These are phyloP conservation scores for Monopis laevigella DNA, from an alignment of 2,888 invertebrate species.

Conservation along the genomic window DNA sequence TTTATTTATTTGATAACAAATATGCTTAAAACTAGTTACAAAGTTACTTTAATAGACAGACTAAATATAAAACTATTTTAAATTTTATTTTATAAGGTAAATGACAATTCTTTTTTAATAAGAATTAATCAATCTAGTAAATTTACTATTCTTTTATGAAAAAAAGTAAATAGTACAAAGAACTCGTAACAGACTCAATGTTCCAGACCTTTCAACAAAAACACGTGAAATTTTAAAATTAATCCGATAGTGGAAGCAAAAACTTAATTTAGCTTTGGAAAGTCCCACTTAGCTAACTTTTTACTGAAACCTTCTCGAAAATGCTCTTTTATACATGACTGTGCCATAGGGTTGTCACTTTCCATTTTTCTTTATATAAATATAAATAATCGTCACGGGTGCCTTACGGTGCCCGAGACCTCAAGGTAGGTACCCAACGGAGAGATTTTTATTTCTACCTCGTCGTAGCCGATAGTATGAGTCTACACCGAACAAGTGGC, in stretches of 20 bases:
- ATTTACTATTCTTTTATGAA: neutral
- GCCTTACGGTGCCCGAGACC: no score
- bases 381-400: no score
- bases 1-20: no score
- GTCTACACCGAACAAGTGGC: no score
- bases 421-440: no score
- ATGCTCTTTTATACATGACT: constrained; percentile 9
- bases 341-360: neutral
- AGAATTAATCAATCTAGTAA: neutral
- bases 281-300: constrained; percentile 11
- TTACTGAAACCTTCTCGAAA: constrained; percentile 10
- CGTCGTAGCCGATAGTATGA: no score
- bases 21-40: no score
- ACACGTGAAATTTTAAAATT: constrained; percentile 9
- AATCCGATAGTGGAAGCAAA: constrained; percentile 8
- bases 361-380: no score
- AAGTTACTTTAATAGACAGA: no score
- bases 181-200: neutral
- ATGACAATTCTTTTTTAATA: neutral
- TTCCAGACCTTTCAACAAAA: constrained; percentile 2
- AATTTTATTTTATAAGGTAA: neutral
- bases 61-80: no score
- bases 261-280: constrained; percentile 10
- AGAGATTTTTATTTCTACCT: no score
- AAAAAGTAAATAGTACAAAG: neutral